Evolutionary conservation across 2,113 vertebrate genomes (phyloP), one percentile per base, ranked within the genome.

Genomic region (Athene cunicularia): DNA sequence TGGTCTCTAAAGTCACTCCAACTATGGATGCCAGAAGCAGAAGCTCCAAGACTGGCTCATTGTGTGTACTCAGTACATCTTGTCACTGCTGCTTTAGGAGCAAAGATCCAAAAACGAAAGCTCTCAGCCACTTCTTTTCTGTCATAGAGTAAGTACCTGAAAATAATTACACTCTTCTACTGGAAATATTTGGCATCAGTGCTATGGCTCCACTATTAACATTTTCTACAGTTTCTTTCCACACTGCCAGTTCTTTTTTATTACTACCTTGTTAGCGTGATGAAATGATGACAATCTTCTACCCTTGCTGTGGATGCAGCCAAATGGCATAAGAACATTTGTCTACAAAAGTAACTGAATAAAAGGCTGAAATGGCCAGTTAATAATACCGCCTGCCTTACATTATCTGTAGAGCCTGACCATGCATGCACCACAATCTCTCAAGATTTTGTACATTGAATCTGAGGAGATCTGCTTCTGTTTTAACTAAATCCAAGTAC

Each of bases 241-340:
- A 92, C 85, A 75, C 63, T 96, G 88, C 95, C 97, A 95, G 77
- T 74, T 96, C 88, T 89, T 63, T 85, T 88, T 95, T 95, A 90
- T 95, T 93, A 52, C 83, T 94, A 93, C 86, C 97, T 97, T 92
- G 86, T 97, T 97, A 97, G 90, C 4, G 4, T 91, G 95, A 96
- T 8, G 39, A 97, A 97, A 92, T 59, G 88, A 94, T 95, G 94
- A 93, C 88, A 93, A 81, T 90, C 96, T 95, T 87, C 95, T 81
- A 59, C 62, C 86, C 77, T 81, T 96, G 93, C 83, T 0, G 4
- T 63, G 68, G 59, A 72, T 88, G 77, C 84, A 97, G 96, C 97
- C 97, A 97, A 97, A 96, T 96, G 94, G 86, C 93, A 81, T 37
- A 72, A 85, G 72, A 93, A 88, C 22, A 22, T 92, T 96, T 62